Evolutionary conservation across 2,888 invertebrate genomes (phyloP), one percentile per base, ranked within the genome.

Genomic region (Pandemis cinnamomeana): DNA sequence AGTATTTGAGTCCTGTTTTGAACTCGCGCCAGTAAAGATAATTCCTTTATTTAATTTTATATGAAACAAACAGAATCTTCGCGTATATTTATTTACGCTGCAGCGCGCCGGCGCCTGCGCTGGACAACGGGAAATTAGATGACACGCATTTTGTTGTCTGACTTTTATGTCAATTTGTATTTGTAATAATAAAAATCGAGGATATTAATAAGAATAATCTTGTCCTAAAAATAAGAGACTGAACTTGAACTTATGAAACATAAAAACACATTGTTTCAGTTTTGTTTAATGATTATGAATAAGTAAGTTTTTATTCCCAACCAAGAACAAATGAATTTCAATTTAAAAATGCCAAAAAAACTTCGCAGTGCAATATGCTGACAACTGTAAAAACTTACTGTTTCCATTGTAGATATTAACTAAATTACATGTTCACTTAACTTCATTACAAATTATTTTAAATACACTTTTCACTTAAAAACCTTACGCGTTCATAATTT

Each of bases 401-500:
- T 67, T 53, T 53, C 36, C 41, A 67, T 51, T 36, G n/a, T 13
- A 0, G 41, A 13, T 5, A 4, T 67, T 41, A 15, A 15, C 20
- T 58, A 11, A 27, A n/a, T 36, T 6, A 48, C 60, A 58, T 48
- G 7, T 10, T 27, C 60, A 61, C 46, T 36, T 48, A 69, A 61
- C 42, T 61, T 10, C 27, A 36, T 46, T 61, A 15, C 7, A 8
- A 61, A 36, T 27, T 61, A 69, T 60, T 55, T n/a, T 13, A 8
- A 53, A n/a, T 61, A 13, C 68, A 53, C 68, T 63, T 58, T 63
- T 58, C 69, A 69, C 67, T 64, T 11, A 41, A 42, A 69, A 71
- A 58, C 46, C n/a, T 11, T 11, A 55, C n/a, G 60, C 41, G 48
- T 67, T 69, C 72, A 66, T 67, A 66, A 70, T 68, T 71, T 61